Evolutionary conservation across 2,888 invertebrate genomes (phyloP), one percentile per base, ranked within the genome.

Genomic region (Agapetus fuscipes): DNA sequence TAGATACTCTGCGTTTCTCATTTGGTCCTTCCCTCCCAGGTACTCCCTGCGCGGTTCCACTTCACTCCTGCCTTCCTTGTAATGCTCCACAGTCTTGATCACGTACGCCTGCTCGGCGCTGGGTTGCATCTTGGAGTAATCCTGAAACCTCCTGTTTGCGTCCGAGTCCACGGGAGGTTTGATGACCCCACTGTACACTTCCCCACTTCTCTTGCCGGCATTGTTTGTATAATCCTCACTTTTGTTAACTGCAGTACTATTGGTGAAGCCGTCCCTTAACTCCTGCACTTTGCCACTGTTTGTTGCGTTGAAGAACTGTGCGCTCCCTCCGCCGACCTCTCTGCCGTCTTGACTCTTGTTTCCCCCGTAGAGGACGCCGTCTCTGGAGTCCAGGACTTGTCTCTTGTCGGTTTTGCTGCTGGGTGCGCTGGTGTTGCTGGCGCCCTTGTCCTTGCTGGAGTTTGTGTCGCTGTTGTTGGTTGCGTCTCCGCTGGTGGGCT

Each of bases 401-500:
- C 20, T 20, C 20, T 20, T 20, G 20, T 4, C 4, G 4, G 5
- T 20, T 9, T 20, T 9, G 20, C 20, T 4, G 4, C 3, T 4
- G 25, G 16, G 12, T 17, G 37, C 17, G 27, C 17, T 32, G 25
- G 11, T 17, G 32, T 30, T 24, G 10, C n/a, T 28, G 30, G 30
- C n/a, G 13, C 12, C 27, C 27, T 27, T 12, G 27, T 5, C 27
- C 5, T 5, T n/a, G 30, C 9, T 11, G 30, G 25, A 10, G 24
- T 9, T 43, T 30, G 20, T 48, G 38, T 30, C 35, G 36, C 39
- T 20, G 30, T 11, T 17, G 51, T 41, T 43, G 46, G 7, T 45
- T 52, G 52, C 45, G 50, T 51, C 49, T 10, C 47, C 42, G 26
- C 9, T 34, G 45, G 35, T 16, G 49, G 40, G 32, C 35, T 39